Percentiles rank a stretch among this genome's conserved stretches.
Evolutionary conservation across 2,888 invertebrate genomes (phyloP).

Genomic region (Leptinotarsa haldemani): DNA sequence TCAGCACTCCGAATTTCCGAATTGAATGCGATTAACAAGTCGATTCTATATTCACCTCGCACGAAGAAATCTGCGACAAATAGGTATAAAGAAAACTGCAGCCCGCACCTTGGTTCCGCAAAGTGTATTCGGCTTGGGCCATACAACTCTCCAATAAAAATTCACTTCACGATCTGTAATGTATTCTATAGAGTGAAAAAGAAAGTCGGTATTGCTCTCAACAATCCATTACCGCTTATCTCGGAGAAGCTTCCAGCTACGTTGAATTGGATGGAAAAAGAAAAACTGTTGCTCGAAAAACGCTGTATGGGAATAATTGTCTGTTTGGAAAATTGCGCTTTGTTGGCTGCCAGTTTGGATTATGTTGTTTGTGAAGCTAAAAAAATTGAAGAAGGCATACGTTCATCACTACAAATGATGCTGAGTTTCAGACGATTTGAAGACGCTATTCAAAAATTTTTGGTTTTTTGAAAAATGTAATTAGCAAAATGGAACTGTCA

Average conservation of each 20-base stretch:
- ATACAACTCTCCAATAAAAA: slow-evolving; percentile 9
- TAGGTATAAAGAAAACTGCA: background rate
- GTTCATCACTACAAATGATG: background rate
- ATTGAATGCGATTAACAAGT: background rate
- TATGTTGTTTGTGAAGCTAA: background rate
- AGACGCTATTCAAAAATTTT: too few relatives aligned
- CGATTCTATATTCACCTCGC: background rate
- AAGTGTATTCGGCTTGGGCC: background rate
- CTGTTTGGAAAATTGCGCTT: background rate
- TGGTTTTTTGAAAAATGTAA: too few relatives aligned
- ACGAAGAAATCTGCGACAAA: slow-evolving; percentile 16
- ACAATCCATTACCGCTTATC: slow-evolving; percentile 17
- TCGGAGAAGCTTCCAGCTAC: slow-evolving; percentile 5
- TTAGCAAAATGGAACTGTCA: too few relatives aligned
- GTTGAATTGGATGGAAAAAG: background rate
- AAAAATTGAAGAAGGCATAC: background rate
- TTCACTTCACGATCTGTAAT: slow-evolving; percentile 18
- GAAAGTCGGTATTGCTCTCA: slow-evolving; percentile 17
- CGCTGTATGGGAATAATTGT: background rate
- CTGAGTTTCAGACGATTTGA: background rate
- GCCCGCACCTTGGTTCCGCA: background rate
- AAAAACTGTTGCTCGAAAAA: background rate
- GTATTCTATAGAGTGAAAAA: slow-evolving; percentile 18
- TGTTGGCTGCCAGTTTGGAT: background rate
- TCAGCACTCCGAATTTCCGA: background rate